phyloP scores from a whole-genome alignment of 2,113 vertebrate species.

The Platycercus adscitus region DNA sequence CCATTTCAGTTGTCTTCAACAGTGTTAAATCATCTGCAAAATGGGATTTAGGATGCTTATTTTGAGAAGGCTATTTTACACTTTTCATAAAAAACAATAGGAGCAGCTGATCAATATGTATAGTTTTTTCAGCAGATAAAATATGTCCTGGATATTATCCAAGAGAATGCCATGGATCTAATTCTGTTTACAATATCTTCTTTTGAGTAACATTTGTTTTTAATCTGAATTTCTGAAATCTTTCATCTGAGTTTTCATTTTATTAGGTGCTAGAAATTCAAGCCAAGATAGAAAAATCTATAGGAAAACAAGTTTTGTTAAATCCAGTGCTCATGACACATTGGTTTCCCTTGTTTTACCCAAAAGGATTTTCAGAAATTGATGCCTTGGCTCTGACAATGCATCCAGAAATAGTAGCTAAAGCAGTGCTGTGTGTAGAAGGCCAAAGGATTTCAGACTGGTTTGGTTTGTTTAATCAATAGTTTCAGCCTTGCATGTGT shows the following conservation, averaged over 20 bases:
- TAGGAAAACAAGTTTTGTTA: background rate
- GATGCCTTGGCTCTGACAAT: background rate
- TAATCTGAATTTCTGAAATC: background rate
- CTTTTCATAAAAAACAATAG: background rate
- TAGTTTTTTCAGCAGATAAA: background rate
- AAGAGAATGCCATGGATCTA: background rate
- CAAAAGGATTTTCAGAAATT: conserved; percentile 1
- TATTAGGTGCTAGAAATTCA: background rate
- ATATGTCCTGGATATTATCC: background rate
- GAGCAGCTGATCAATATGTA: background rate
- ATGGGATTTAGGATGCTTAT: background rate
- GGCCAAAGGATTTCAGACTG: background rate
- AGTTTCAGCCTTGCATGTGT: background rate
- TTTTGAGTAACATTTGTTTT: conserved; percentile 19
- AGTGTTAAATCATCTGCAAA: background rate
- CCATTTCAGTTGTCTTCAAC: background rate
- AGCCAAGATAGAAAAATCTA: background rate
- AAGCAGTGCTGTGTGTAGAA: background rate
- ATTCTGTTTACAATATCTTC: background rate
- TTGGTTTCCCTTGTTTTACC: background rate
- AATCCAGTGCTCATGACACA: background rate
- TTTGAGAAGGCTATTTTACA: background rate
- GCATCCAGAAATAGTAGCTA: background rate
- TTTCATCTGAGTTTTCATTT: background rate
- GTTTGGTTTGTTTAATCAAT: background rate